Percentiles rank a stretch among this genome's conserved stretches.
These are phyloP conservation scores for Thaumatotibia leucotreta DNA, from an alignment of 1,140 invertebrate genomes.

Conservation along the genomic window DNA sequence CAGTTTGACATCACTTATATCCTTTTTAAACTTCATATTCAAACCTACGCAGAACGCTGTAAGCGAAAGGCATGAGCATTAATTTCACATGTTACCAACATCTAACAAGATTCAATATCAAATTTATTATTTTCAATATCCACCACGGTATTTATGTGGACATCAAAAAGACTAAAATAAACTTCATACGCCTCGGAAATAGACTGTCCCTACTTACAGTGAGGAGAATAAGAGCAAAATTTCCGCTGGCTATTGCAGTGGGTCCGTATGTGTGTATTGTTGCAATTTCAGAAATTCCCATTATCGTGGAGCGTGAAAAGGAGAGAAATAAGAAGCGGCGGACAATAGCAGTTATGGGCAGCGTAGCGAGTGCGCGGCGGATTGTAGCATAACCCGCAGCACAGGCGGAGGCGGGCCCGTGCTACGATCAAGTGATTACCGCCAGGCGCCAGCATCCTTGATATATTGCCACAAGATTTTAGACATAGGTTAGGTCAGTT, in stretches of 20 bases:
- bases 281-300: conserved; percentile 32
- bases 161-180: conserved; percentile 9
- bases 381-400: background rate
- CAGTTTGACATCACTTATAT: too few relatives aligned
- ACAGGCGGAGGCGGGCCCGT: background rate
- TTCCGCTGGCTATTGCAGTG: conserved; percentile 35
- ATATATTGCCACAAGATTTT: too few relatives aligned
- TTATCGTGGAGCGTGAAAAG: conserved; percentile 45
- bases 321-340: conserved; percentile 32
- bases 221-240: conserved; percentile 26
- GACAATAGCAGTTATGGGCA: conserved; percentile 29
- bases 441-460: too few relatives aligned
- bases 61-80: background rate
- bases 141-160: background rate
- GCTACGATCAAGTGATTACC: background rate
- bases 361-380: conserved; percentile 13
- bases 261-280: conserved; percentile 22
- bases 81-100: background rate
- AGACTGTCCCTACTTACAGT: conserved; percentile 27
- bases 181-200: conserved; percentile 20
- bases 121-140: conserved; percentile 7
- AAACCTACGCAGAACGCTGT: background rate
- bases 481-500: too few relatives aligned
- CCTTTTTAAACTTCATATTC: background rate
- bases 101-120: background rate